A percentile compares a stretch with the other conserved stretches of the same genome.
Evolutionary conservation across 2,888 invertebrate species (phyloP).

Genomic region (Pristionchus fissidentatus): DNA sequence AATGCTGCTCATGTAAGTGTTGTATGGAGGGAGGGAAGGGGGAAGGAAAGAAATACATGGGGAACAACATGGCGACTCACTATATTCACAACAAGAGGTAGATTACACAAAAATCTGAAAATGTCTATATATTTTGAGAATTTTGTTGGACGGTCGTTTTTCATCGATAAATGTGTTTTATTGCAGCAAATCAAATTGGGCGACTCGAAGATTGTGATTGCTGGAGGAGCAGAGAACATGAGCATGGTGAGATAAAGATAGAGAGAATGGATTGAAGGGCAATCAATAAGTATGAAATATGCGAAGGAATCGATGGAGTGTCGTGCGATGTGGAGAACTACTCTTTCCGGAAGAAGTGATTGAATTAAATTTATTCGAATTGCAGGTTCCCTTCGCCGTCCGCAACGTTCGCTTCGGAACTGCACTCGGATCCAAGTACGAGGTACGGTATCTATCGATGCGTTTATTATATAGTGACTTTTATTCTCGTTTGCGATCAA

Average conservation of each 20-base stretch:
- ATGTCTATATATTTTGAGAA: too few relatives aligned
- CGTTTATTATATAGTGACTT: not conserved
- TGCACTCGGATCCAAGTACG: slow-evolving; percentile 83
- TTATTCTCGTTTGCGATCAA: not conserved
- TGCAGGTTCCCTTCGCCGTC: slow-evolving; percentile 86
- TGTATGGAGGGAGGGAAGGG: not conserved
- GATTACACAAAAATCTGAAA: not conserved
- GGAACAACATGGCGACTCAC: not conserved
- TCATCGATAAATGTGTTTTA: too few relatives aligned
- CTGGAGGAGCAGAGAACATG: slow-evolving; percentile 89
- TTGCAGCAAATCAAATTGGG: slow-evolving; percentile 62
- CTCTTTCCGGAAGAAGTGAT: not conserved
- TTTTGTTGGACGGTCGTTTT: too few relatives aligned
- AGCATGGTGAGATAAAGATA: slow-evolving; percentile 78
- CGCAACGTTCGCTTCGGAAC: slow-evolving; percentile 91
- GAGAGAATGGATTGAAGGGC: not conserved
- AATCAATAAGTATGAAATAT: not conserved
- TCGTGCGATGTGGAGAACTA: not conserved
- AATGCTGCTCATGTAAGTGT: slow-evolving; percentile 87
- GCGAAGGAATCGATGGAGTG: not conserved
- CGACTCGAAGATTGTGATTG: slow-evolving; percentile 62
- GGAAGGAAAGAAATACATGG: not conserved
- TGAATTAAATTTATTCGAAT: not conserved
- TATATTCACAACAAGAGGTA: too few relatives aligned
- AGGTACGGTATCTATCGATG: slow-evolving; percentile 55